Evolutionary conservation across 2,797 vertebrate species (phyloP).

Genomic region (Typhlichthys subterraneus): DNA sequence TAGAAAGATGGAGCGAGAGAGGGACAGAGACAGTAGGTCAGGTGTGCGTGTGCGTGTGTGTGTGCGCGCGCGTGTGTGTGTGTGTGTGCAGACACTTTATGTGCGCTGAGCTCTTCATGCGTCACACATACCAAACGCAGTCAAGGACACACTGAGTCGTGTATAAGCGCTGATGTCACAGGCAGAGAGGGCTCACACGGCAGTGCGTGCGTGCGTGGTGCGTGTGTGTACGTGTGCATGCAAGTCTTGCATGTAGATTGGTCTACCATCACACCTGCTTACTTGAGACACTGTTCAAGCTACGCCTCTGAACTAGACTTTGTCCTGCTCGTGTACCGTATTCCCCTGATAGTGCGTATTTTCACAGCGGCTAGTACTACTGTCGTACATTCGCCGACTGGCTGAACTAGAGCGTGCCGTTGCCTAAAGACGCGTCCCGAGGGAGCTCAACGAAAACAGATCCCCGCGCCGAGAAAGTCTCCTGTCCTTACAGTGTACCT

Average conservation of each 20-base stretch:
- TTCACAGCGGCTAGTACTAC: background rate
- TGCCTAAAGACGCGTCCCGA: background rate
- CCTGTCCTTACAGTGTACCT: constrained; percentile 67
- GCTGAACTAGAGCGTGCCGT: constrained; percentile 17
- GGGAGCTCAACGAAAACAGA: constrained; percentile 23
- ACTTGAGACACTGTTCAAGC: too few species aligned
- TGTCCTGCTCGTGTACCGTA: constrained; percentile 5
- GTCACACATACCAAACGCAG: constrained; percentile 48
- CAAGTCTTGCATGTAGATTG: background rate
- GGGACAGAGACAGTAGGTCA: too few species aligned
- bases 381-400: too few species aligned
- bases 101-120: constrained; percentile 46
- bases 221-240: constrained; percentile 7
- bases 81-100: too few species aligned
- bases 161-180: constrained; percentile 59
- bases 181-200: constrained; percentile 10
- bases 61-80: too few species aligned
- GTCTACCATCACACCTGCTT: background rate
- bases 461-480: constrained; percentile 35
- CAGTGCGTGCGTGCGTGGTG: background rate
- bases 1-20: background rate
- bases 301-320: constrained; percentile 13
- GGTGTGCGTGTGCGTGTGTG: too few species aligned
- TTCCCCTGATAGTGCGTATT: background rate
- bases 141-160: constrained; percentile 59